A percentile compares a stretch with the other conserved stretches of the same genome.
phyloP scores from a whole-genome alignment of 2,888 invertebrate genomes.

The Dasypogon diadema region DNA sequence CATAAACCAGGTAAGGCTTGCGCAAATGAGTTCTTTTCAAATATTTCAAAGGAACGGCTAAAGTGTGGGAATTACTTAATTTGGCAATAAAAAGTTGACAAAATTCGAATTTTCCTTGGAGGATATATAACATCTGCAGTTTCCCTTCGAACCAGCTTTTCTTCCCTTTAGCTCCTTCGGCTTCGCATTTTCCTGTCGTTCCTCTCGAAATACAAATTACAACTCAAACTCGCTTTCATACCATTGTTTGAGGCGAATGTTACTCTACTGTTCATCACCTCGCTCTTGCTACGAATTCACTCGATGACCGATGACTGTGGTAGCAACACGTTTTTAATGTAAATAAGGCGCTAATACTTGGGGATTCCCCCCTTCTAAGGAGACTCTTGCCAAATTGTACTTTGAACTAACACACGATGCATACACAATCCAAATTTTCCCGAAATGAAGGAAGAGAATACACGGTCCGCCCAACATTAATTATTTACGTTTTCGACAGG shows the following conservation, averaged over 20 bases:
- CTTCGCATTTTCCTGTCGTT: too few species aligned
- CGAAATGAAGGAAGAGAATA: not conserved
- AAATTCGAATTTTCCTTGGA: too few species aligned
- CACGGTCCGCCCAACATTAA: not conserved
- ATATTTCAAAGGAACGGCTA: not conserved
- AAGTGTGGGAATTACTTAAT: too few species aligned
- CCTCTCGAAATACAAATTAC: too few species aligned
- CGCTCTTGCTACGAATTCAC: too few species aligned
- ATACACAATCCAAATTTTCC: not conserved
- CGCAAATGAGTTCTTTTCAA: constrained; percentile 11
- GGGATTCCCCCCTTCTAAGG: not conserved
- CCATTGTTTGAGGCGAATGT: constrained; percentile 8
- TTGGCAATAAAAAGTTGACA: too few species aligned
- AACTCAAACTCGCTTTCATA: not conserved
- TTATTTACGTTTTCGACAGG: constrained; percentile 16
- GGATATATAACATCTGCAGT: too few species aligned
- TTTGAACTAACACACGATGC: not conserved
- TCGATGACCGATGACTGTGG: too few species aligned
- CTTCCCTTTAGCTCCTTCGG: too few species aligned
- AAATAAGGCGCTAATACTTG: too few species aligned
- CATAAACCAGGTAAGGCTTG: constrained; percentile 31
- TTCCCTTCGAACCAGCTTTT: too few species aligned
- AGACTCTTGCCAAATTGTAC: not conserved
- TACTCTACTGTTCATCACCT: not conserved
- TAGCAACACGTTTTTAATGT: too few species aligned